phyloP scores from a whole-genome alignment of 2,888 invertebrate genomes.

The Lycaena phlaeas region DNA sequence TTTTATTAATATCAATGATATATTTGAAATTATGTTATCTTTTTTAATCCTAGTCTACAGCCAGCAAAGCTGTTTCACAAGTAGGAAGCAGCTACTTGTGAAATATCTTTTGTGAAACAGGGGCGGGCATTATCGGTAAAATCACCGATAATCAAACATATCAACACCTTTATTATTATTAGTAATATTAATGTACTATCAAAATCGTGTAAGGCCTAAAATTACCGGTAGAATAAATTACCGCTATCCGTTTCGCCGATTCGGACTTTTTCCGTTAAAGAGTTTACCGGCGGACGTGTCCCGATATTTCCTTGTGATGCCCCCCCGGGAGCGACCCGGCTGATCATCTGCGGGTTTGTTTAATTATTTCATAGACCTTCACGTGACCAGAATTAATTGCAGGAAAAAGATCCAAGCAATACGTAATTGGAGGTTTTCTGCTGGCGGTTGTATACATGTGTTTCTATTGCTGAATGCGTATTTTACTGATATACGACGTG shows the following conservation, averaged over 20 bases:
- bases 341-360: conserved; percentile 52
- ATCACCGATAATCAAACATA: no score
- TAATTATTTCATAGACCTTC: conserved; percentile 57
- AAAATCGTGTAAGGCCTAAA: neutral
- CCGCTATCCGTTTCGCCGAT: conserved; percentile 6
- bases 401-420: neutral
- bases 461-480: no score
- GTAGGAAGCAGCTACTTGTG: no score
- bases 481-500: no score
- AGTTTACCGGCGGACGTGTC: conserved; percentile 24
- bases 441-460: no score
- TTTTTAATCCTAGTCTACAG: no score
- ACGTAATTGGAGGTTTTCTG: conserved; percentile 4
- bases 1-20: no score
- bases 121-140: no score
- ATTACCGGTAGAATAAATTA: conserved; percentile 9
- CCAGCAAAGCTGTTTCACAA: no score
- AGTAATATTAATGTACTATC: neutral
- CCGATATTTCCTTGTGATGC: conserved; percentile 23
- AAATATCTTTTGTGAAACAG: no score
- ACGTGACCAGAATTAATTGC: conserved; percentile 60
- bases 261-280: conserved; percentile 18
- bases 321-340: conserved; percentile 37
- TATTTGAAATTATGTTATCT: no score
- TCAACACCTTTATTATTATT: neutral